phyloP scores from a whole-genome alignment of 2,888 invertebrate genomes.

The Crematogaster levior region DNA sequence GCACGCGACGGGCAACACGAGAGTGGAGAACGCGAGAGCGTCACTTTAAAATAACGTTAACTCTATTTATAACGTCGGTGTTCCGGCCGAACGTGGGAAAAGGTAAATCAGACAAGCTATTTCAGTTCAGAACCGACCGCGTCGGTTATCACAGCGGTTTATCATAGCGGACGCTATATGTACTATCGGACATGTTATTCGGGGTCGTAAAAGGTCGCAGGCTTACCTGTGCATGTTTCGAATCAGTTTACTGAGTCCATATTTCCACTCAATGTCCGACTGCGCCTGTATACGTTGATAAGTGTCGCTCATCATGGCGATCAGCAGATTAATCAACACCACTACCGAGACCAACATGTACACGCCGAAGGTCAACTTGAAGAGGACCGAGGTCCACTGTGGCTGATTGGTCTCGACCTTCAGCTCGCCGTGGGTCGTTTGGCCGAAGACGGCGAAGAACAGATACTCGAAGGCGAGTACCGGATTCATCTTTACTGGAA shows the following conservation, averaged over 20 bases:
- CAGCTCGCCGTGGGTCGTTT: slow-evolving; percentile 94
- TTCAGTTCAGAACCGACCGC: background rate
- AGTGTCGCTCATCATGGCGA: slow-evolving; percentile 99
- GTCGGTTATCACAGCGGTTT: slow-evolving; percentile 6
- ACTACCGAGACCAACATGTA: slow-evolving; percentile 99
- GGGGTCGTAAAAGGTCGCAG: slow-evolving; percentile 41
- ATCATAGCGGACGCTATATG: background rate
- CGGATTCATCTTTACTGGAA: slow-evolving; percentile 93
- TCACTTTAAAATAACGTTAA: background rate
- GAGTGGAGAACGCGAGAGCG: background rate
- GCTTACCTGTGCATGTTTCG: slow-evolving; percentile 90
- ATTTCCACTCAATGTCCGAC: slow-evolving; percentile 93
- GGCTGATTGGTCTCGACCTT: slow-evolving; percentile 92
- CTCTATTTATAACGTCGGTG: slow-evolving; percentile 14
- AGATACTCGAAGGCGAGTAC: slow-evolving; percentile 98
- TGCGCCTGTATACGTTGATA: slow-evolving; percentile 99
- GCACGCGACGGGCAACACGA: background rate
- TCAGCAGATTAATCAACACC: slow-evolving; percentile 99
- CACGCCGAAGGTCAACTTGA: slow-evolving; percentile 97
- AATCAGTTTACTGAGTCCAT: slow-evolving; percentile 91
- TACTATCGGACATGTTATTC: slow-evolving; percentile 22
- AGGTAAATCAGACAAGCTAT: slow-evolving; percentile 32
- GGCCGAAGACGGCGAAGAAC: slow-evolving; percentile 99
- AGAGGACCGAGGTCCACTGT: slow-evolving; percentile 94
- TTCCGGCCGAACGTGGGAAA: slow-evolving; percentile 2